Evolutionary conservation across 2,888 invertebrate species (phyloP), one percentile per base, ranked within the genome.

Genomic region (Himalopsyche kuldschensis): DNA sequence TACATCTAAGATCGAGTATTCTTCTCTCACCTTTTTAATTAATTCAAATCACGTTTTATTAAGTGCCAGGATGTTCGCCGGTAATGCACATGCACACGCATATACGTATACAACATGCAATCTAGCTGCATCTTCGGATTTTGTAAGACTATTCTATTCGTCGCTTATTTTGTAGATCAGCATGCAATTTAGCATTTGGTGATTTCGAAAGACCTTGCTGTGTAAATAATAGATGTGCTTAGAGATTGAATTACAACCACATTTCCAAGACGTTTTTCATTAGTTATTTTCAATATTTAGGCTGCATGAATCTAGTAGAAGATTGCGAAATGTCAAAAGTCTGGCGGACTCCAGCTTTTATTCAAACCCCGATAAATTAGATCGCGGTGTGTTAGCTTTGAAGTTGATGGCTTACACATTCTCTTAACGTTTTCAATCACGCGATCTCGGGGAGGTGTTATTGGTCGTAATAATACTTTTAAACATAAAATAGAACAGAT

Each of bases 331-430:
- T 69, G 69, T 69, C 30, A 69, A 30, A 69, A 30, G 27, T 69
- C 27, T 10, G 69, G 76, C 76, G 35, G 41, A 76, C 76, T 76
- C 35, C 20, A 35, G 76, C 76, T 24, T 76, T 76, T 76, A 76
- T 35, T 78, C 31, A 35, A 78, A 78, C 24, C 78, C 4, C 47
- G 46, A 78, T 78, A 78, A 78, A 78, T 78, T 78, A 47, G 46
- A 46, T 41, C 46, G 78, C 78, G 47, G 78, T 47, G 27, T 2
- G 41, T 11, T n/a, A 27, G 47, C 78, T 78, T 78, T 78, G 78
- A 78, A 27, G 78, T 78, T 27, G 41, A n/a, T 47, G 11, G 46
- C 78, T 46, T 27, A 69, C 30, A 69, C 30, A 69, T 27, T 24
- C 69, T 69, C 69, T 8, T 69, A 69, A 69, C 27, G 27, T 30